Evolutionary conservation across 2,113 vertebrate genomes (phyloP).

Genomic region (Bothrops jararaca): DNA sequence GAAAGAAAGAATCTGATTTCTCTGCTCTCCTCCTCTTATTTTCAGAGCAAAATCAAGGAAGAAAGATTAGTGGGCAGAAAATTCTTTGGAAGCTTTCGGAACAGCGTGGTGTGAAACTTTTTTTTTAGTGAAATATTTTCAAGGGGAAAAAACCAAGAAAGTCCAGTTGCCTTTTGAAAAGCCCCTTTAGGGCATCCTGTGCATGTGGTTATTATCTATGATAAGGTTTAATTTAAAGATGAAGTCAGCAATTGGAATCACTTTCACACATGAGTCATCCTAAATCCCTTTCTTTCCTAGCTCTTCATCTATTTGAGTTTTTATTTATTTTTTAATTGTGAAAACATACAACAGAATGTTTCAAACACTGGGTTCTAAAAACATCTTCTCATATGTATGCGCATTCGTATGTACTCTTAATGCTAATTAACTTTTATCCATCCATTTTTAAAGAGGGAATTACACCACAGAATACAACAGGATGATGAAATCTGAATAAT

Average conservation of each 20-base stretch:
- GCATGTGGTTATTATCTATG: neutral
- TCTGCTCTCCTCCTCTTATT: neutral
- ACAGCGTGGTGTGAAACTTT: neutral
- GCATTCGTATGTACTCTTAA: neutral
- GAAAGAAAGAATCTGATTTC: neutral
- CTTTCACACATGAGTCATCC: neutral
- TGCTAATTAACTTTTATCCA: neutral
- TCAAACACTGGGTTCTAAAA: neutral
- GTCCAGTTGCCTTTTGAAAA: neutral
- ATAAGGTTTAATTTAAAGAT: neutral
- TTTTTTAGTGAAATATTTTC: neutral
- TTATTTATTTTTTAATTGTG: neutral
- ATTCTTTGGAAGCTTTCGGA: neutral
- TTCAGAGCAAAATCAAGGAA: neutral
- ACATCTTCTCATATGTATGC: neutral
- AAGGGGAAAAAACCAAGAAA: neutral
- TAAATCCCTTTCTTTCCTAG: neutral
- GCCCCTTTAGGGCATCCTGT: no score
- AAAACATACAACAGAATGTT: neutral
- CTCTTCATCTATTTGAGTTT: neutral
- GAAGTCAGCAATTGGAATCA: neutral
- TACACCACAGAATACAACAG: neutral
- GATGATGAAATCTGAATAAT: neutral
- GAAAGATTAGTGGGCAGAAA: neutral
- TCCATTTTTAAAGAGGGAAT: neutral